A percentile compares a stretch with the other conserved stretches of the same genome.
Conservation (phyloP, 2,113 vertebrate species). For the Benthochromis sp. region DNA sequence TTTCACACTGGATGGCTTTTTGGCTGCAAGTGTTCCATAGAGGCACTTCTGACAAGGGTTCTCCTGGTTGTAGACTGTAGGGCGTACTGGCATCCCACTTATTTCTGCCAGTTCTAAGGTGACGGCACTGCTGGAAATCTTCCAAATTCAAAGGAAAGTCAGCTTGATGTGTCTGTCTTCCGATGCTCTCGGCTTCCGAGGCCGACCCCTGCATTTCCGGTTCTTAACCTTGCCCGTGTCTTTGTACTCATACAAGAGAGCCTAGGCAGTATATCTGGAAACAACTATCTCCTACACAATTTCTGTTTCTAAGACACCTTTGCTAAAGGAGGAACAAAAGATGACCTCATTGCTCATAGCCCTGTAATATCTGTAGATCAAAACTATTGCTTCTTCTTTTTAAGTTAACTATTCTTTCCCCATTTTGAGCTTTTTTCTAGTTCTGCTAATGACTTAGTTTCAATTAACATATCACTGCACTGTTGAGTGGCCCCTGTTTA, state of each 20-base stretch:
- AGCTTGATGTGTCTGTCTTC: neutral
- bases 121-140: neutral
- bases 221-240: neutral
- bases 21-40: neutral
- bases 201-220: neutral
- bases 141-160: neutral
- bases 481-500: neutral
- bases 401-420: neutral
- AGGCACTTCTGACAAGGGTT: neutral
- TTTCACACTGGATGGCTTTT: neutral
- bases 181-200: neutral
- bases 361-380: neutral
- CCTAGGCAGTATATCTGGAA: neutral
- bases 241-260: neutral
- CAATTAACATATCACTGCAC: neutral
- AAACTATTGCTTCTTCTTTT: neutral
- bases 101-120: neutral
- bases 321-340: neutral
- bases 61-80: neutral
- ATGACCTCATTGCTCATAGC: neutral
- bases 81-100: neutral
- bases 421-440: neutral
- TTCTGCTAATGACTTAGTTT: neutral
- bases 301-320: neutral
- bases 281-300: neutral